A percentile compares a stretch with the other conserved stretches of the same genome.
Conservation (phyloP, 2,888 invertebrate genomes). For the Asteroscopus sphinx region DNA sequence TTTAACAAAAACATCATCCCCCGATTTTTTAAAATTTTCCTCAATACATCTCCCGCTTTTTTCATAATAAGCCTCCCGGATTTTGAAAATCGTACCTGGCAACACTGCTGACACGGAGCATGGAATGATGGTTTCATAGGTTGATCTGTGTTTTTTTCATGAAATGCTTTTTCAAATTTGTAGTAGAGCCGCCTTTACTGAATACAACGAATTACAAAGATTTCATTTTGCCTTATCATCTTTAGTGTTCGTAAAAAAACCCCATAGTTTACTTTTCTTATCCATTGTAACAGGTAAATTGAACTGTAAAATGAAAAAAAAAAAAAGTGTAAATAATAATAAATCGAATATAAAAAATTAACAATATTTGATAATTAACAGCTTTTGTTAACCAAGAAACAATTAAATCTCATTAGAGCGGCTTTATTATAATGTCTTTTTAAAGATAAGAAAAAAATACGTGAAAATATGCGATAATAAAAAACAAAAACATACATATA, state of each 20-base stretch:
- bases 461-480: no score
- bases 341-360: constrained; percentile 1
- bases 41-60: no score
- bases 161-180: constrained; percentile 51
- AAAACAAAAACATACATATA: not conserved
- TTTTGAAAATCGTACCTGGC: no score
- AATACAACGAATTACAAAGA: constrained; percentile 47
- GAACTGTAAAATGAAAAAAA: constrained; percentile 4
- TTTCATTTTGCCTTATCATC: constrained; percentile 45
- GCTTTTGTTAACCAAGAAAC: not conserved
- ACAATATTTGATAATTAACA: not conserved
- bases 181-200: constrained; percentile 49
- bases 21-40: no score
- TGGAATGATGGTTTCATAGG: constrained; percentile 46
- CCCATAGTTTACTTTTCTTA: constrained; percentile 16
- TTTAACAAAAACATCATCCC: no score
- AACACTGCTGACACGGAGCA: constrained; percentile 44
- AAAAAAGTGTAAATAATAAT: no score
- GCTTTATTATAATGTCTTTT: not conserved
- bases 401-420: not conserved
- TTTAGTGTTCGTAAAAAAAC: constrained; percentile 38
- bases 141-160: constrained; percentile 45
- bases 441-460: not conserved
- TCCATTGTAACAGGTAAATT: constrained; percentile 1
- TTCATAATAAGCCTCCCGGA: no score